Base-by-base conservation (phyloP, 2,888 invertebrate genomes). In the Lithosia quadra region DNA sequence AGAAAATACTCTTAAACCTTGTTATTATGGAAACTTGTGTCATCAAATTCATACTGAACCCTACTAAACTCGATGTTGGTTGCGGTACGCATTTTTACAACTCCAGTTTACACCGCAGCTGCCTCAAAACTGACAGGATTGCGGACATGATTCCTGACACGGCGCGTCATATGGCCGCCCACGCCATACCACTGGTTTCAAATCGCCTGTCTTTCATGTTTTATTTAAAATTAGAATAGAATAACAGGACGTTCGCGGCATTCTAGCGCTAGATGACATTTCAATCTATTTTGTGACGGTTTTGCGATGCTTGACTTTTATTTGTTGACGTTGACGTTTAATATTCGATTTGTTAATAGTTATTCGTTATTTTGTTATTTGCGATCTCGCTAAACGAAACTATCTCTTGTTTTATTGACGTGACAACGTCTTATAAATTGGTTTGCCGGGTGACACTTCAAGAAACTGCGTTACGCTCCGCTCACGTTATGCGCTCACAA, bases 61-160 rank as follows among this genome's bases (percentile, higher is more conserved):
- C 2, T 49, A 49, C n/a, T 49, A n/a, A 49, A 49, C 49, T n/a
- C n/a, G 49, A 49, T 49, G n/a, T n/a, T 49, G 49, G 49, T 49
- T 49, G 1, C 49, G 49, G 49, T 49, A 49, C n/a, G 5, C 7
- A 49, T 49, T 49, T 49, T 49, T 49, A 49, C 49, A 49, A 49
- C 49, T 18, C 28, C 49, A 49, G 49, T 10, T 10, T 34, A 10
- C 34, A 10, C 3, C 9, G 9, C 34, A 10, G 34, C 49, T 49
- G 49, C 49, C 49, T 49, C n/a, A 49, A 49, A 49, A n/a, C 49
- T 49, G 49, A 49, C 18, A 49, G n/a, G 49, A 49, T 18, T 49
- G 2, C 18, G 49, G 18, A 18, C 18, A n/a, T n/a, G 49, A n/a
- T 49, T 49, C 8, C 49, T n/a, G 49, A 49, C 18, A 49, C 9